Evolutionary conservation across 1,140 invertebrate genomes (phyloP).

Genomic region (Hylaeus anthracinus): DNA sequence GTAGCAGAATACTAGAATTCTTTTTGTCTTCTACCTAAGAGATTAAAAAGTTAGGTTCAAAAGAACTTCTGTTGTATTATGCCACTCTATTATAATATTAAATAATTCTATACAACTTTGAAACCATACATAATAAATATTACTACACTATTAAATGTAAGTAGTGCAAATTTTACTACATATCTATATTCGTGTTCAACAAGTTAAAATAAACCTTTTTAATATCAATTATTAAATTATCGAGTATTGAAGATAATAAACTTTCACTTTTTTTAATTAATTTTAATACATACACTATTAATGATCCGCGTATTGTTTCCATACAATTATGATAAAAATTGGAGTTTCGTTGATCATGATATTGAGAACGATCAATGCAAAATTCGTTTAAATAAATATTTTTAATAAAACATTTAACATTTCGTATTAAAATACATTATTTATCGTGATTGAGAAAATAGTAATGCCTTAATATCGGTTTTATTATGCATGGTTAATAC

Average conservation of each 20-base stretch:
- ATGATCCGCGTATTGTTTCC: not conserved
- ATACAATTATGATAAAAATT: not conserved
- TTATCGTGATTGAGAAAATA: constrained; percentile 25
- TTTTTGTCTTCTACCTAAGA: constrained; percentile 29
- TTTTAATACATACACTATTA: not conserved
- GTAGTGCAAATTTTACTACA: constrained; percentile 4
- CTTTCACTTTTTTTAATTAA: not conserved
- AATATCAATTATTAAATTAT: not conserved
- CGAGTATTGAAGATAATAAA: not conserved
- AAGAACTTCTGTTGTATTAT: constrained; percentile 5
- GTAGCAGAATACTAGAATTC: constrained; percentile 26
- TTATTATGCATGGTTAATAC: constrained; percentile 28
- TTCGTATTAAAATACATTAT: constrained; percentile 44
- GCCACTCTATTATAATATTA: not conserved
- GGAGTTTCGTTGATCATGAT: constrained; percentile 1
- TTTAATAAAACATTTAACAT: constrained; percentile 19
- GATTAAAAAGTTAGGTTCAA: constrained; percentile 13
- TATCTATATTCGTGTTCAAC: not conserved
- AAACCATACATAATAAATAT: constrained; percentile 34
- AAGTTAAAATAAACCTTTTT: constrained; percentile 5
- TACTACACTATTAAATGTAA: not conserved
- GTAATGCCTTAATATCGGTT: constrained; percentile 11
- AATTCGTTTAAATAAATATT: constrained; percentile 9
- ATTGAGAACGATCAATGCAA: not conserved
- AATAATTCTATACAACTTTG: constrained; percentile 1